Base-by-base conservation (phyloP, 2,797 vertebrate genomes). In the Limosa lapponica region DNA sequence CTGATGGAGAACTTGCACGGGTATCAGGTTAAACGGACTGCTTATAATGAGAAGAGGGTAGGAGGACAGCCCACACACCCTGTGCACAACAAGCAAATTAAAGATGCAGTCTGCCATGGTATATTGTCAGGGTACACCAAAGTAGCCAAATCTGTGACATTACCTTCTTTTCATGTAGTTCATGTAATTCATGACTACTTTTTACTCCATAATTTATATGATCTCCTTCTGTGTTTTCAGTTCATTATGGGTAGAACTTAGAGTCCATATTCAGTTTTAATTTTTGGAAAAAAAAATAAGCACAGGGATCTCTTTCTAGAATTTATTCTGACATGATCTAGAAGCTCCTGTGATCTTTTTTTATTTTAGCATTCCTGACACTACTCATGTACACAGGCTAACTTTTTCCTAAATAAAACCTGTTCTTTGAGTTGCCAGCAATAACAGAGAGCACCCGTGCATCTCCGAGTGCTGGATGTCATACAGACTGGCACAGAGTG, bases 401-500 rank as follows among this genome's bases (percentile, higher is more conserved):
- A 84, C 30, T 44, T 78, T 67, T 58, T 59, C 46, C 70, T 37
- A 48, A 72, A 70, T 13, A 71, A 90, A 86, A 61, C 22, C 74
- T 90, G 36, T 66, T 79, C 57, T 94, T 82, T 79, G 58, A 67
- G 73, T 85, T 89, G 55, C 48, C 73, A 67, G 0, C 36, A 69
- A n/a, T 57, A 69, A 34, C 32, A 81, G 43, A 55, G 69, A 77
- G 51, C 54, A 81, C 49, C 20, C 61, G 69, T 67, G n/a, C 66
- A 59, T 27, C 72, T 89, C 57, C 37, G 32, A 55, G 32, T 87
- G 81, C 91, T 96, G 86, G 88, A 57, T 57, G 62, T 95, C 83
- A 82, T 30, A 73, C n/a, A 73, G 90, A 82, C 57, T 96, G 95
- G 94, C 93, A 89, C 61, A 61, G 69, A 51, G 34, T 89, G 87